phyloP scores from a whole-genome alignment of 2,888 invertebrate genomes.

The Nomada goodeniana region DNA sequence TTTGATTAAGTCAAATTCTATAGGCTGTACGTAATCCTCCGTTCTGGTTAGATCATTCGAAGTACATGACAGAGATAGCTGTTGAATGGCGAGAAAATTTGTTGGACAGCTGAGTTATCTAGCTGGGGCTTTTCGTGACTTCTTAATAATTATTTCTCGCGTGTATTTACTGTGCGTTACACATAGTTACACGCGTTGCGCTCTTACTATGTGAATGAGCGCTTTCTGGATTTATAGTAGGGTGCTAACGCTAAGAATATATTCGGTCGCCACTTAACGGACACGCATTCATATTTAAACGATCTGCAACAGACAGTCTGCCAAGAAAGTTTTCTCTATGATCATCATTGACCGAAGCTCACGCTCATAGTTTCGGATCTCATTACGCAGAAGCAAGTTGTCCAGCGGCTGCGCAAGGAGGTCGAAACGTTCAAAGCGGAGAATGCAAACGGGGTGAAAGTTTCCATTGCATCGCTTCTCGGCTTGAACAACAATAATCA shows the following conservation, averaged over 20 bases:
- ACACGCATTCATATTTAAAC: conserved; percentile 42
- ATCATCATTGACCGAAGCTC: conserved; percentile 48
- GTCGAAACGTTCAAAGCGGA: conserved; percentile 85
- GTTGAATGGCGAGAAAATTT: not conserved
- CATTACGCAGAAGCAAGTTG: conserved; percentile 85
- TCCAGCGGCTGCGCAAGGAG: conserved; percentile 86
- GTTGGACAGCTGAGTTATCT: not conserved
- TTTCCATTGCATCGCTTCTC: conserved; percentile 78
- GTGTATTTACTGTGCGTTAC: not conserved
- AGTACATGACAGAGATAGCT: too few species aligned
- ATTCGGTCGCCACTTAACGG: conserved; percentile 18
- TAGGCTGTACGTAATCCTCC: not conserved
- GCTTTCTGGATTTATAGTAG: not conserved
- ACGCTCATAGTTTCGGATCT: conserved; percentile 49
- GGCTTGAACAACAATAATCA: conserved; percentile 80
- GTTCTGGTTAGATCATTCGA: not conserved
- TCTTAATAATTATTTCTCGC: too few species aligned
- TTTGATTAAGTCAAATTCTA: not conserved
- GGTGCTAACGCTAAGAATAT: conserved; percentile 12
- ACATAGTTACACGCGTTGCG: not conserved
- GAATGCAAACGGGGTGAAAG: conserved; percentile 78
- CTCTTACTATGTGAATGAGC: not conserved
- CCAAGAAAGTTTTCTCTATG: conserved; percentile 56
- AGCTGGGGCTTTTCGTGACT: too few species aligned
- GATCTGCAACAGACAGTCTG: conserved; percentile 43